Percentiles rank a stretch among this genome's conserved stretches.
Conservation (phyloP, 2,113 vertebrate species). For the Melanotaenia duboulayi region DNA sequence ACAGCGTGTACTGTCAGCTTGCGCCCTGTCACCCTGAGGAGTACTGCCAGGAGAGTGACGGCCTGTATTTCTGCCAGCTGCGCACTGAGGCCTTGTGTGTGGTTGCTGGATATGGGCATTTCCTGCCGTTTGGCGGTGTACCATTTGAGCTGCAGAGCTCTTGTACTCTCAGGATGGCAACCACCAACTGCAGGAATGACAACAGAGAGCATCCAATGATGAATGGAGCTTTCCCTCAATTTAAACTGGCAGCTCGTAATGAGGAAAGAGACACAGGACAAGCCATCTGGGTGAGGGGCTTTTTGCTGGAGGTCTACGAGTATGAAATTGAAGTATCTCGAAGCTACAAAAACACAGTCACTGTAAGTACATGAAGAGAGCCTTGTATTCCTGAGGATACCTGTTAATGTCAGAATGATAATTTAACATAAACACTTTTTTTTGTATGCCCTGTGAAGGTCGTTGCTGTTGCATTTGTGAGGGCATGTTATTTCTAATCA, state of each 20-base stretch:
- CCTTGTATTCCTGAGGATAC: neutral
- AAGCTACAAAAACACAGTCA: conserved; percentile 93
- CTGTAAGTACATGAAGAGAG: conserved; percentile 84
- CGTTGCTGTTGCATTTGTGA: conserved; percentile 55
- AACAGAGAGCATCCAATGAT: conserved; percentile 10
- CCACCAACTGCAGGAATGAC: conserved; percentile 76
- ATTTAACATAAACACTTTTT: neutral
- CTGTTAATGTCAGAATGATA: neutral
- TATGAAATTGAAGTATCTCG: conserved; percentile 91
- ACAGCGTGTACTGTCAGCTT: conserved; percentile 90
- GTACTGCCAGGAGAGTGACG: conserved; percentile 89
- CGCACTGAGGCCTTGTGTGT: conserved; percentile 92
- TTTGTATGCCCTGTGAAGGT: conserved; percentile 64
- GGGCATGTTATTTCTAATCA: conserved; percentile 79
- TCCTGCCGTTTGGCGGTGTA: conserved; percentile 90
- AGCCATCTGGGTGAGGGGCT: conserved; percentile 94
- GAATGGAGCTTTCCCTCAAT: conserved; percentile 79
- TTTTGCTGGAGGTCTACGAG: conserved; percentile 89
- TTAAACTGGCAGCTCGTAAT: conserved; percentile 87
- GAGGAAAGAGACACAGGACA: conserved; percentile 94
- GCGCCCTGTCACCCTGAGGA: conserved; percentile 89
- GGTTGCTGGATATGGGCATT: conserved; percentile 92
- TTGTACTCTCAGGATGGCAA: conserved; percentile 89
- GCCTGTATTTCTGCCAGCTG: conserved; percentile 89
- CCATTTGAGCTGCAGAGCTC: conserved; percentile 97